Base-by-base conservation (phyloP, 2,113 vertebrate genomes). In the Protomyctophum bolini region DNA sequence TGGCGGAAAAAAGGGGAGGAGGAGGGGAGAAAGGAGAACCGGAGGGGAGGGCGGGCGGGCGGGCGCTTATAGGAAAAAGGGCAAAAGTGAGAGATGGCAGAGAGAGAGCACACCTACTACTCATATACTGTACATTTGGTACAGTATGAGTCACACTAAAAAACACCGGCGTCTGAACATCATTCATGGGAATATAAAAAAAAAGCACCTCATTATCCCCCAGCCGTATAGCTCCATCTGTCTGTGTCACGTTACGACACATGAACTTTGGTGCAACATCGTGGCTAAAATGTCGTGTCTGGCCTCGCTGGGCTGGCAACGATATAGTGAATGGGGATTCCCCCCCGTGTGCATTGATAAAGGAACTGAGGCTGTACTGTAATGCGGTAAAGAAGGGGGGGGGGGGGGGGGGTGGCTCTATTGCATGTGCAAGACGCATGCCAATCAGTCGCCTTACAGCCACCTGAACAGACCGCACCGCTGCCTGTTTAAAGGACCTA, bases 131-230 rank as follows among this genome's bases (percentile, higher is more conserved):
- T 21, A 76, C 64, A 72, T 72, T 79, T 48, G 81, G n/a, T n/a
- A 71, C 74, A 77, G 60, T n/a, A n/a, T 70, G 51, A 83, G 66
- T 84, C 82, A 85, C 82, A 69, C 83, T 75, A 54, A 12, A 80
- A 82, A 80, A 79, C 46, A 10, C 10, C 11, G 52, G 52, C 56
- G 65, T 84, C 76, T 75, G 8, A 7, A 70, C 48, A 54, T 45
- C 81, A 77, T 88, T 84, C 82, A 82, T 82, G 72, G 72, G 14
- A 2, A 41, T 41, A 41, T 41, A 3, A 59, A 58, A 60, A 58
- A 60, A 66, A 77, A 69, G 54, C 14, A 62, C n/a, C 72, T 87
- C 68, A 73, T 81, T 78, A 73, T 73, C 70, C 70, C 64, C 15
- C 3, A 4, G 1, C 33, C 33, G 33, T 41, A 9, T 10, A 72